phyloP scores from a whole-genome alignment of 2,113 vertebrate genomes.

The Ceratotherium simum region DNA sequence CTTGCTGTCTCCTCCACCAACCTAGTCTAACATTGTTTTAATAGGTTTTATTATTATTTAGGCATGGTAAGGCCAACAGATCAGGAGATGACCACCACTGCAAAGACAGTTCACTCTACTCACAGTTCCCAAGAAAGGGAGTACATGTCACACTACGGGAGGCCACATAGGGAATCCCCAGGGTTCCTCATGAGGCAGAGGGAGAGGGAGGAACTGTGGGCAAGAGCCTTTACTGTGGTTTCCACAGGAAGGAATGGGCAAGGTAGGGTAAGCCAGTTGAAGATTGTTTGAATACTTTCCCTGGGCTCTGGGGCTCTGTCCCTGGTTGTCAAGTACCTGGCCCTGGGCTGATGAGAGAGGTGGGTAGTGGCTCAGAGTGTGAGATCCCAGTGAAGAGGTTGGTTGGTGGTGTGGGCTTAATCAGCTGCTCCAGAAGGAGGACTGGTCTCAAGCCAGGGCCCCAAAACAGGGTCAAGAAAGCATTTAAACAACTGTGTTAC shows the following conservation, averaged over 20 bases:
- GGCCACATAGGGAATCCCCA: neutral
- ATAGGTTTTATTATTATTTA: neutral
- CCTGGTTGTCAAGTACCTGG: neutral
- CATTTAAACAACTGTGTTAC: neutral
- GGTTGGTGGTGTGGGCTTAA: neutral
- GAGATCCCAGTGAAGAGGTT: neutral
- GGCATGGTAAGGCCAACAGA: neutral
- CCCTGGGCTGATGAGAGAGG: neutral
- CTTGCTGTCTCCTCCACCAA: neutral
- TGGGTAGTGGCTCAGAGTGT: neutral
- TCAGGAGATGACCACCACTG: neutral
- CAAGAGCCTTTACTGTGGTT: neutral
- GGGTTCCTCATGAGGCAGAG: neutral
- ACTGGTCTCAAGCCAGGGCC: neutral
- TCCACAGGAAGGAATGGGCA: neutral
- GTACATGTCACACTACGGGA: accelerated
- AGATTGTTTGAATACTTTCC: neutral
- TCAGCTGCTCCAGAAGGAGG: neutral
- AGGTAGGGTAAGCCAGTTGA: neutral
- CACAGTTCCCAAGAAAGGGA: neutral
- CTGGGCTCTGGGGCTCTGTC: no score
- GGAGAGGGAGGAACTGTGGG: neutral
- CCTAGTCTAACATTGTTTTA: neutral
- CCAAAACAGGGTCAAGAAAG: neutral
- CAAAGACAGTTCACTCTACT: neutral